Base-by-base conservation (phyloP, 2,113 vertebrate species). In the Notothenia rossii region DNA sequence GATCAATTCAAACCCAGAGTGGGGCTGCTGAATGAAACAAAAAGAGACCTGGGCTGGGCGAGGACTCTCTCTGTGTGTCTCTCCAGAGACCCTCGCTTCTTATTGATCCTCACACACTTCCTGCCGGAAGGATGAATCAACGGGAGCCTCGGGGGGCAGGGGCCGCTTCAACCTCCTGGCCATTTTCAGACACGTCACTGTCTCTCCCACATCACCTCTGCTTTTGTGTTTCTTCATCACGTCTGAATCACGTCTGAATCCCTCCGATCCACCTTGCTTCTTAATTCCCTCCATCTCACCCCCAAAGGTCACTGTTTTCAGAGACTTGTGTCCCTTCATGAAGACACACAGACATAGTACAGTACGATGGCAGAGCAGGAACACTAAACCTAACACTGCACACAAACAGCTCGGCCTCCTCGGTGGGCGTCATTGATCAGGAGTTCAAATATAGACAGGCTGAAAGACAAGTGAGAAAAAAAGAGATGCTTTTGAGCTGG, bases 81-180 rank as follows among this genome's bases (percentile, higher is more conserved):
- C 86, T 86, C 87, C 63, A 33, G 78, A 88, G 90, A 79, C 62
- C 70, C 79, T 81, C 71, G 68, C 82, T 48, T 77, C 85, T 75
- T 90, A 94, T 94, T 94, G 94, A 95, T 94, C 86, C 64, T 79
- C 45, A 74, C 77, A 87, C 81, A 86, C 83, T 93, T 93, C 91
- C 92, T 94, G 88, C 86, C 89, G 83, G 92, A 92, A 92, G 90
- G 87, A 90, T 81, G 82, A 91, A 90, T 91, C 36, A 80, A 88
- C 77, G 0, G 29, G 50, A 78, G 62, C 77, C 82, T 82, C 64
- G 51, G 17, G 25, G 63, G 20, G 77, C 64, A 76, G 81, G 43
- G 73, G 70, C 40, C 36, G 36, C 81, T 61, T 77, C 77, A 75
- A 14, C 64, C 86, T 88, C 77, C 78, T 72, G 73, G 85, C 81